Percentiles rank a stretch among this genome's conserved stretches.
These are phyloP conservation scores for Melanotaenia pygmaea DNA, from an alignment of 2,797 vertebrate species.

Conservation along the genomic window DNA sequence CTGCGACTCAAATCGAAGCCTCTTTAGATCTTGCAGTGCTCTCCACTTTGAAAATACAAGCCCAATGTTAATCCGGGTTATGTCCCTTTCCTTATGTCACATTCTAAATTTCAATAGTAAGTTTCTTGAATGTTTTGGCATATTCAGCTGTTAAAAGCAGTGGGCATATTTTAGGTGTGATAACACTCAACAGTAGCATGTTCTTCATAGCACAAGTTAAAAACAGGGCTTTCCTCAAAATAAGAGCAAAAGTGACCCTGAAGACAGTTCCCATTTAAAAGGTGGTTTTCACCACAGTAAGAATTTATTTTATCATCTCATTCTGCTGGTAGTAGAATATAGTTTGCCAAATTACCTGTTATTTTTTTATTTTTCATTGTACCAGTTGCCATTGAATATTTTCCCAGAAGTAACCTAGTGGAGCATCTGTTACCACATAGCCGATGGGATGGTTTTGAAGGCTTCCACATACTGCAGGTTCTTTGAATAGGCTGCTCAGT, in stretches of 20 bases:
- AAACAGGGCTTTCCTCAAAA: background rate
- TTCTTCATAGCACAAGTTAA: too few relatives aligned
- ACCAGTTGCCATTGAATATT: background rate
- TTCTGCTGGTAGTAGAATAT: background rate
- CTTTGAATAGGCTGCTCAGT: background rate
- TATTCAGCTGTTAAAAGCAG: too few relatives aligned
- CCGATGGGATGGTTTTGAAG: background rate
- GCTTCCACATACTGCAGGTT: background rate
- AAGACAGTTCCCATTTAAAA: background rate
- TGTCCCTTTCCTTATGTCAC: too few relatives aligned
- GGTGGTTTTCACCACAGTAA: background rate
- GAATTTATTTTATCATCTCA: background rate
- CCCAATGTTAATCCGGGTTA: too few relatives aligned
- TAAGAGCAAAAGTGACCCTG: background rate
- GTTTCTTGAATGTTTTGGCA: too few relatives aligned
- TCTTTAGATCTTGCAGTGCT: too few relatives aligned
- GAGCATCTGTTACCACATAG: background rate
- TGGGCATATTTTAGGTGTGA: too few relatives aligned
- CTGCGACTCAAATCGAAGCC: too few relatives aligned
- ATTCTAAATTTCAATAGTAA: background rate
- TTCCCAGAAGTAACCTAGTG: background rate
- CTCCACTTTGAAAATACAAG: too few relatives aligned
- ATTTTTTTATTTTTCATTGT: background rate
- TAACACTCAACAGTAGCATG: too few relatives aligned
- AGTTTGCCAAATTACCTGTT: background rate